Evolutionary conservation across 2,888 invertebrate species (phyloP).

Genomic region (Galerucella calmariensis): DNA sequence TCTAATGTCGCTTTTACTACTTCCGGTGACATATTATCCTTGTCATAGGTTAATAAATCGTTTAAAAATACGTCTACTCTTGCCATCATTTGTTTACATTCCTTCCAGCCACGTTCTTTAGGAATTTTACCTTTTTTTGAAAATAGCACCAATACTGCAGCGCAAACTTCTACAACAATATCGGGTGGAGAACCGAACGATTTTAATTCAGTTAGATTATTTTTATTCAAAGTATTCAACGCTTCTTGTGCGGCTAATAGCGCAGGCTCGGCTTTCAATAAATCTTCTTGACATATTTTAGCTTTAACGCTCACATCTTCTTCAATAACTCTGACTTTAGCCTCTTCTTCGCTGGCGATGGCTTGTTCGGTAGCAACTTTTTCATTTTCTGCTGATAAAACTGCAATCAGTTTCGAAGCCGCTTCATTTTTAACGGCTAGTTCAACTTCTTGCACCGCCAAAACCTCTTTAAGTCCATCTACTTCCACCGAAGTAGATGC

Average conservation of each 20-base stretch:
- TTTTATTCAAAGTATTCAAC: slow-evolving; percentile 91
- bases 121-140: slow-evolving; percentile 86
- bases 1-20: slow-evolving; percentile 81
- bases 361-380: slow-evolving; percentile 91
- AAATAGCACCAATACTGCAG: slow-evolving; percentile 90
- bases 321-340: slow-evolving; percentile 89
- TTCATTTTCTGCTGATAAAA: slow-evolving; percentile 89
- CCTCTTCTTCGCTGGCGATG: slow-evolving; percentile 85
- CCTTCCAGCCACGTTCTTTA: slow-evolving; percentile 93
- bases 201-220: slow-evolving; percentile 92
- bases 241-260: slow-evolving; percentile 90
- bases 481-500: slow-evolving; percentile 87
- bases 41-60: slow-evolving; percentile 87
- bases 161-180: slow-evolving; percentile 86
- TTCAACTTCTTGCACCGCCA: slow-evolving; percentile 74
- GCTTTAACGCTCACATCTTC: slow-evolving; percentile 88
- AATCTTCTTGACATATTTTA: slow-evolving; percentile 87
- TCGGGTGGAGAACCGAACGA: slow-evolving; percentile 93
- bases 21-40: slow-evolving; percentile 91
- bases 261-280: slow-evolving; percentile 92
- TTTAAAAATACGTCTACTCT: slow-evolving; percentile 89
- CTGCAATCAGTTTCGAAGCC: slow-evolving; percentile 87
- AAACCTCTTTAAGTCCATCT: slow-evolving; percentile 81
- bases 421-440: slow-evolving; percentile 89
- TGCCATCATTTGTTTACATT: slow-evolving; percentile 89